A percentile compares a stretch with the other conserved stretches of the same genome.
phyloP scores from a whole-genome alignment of 2,888 invertebrate species.

The Catocala sponsa region DNA sequence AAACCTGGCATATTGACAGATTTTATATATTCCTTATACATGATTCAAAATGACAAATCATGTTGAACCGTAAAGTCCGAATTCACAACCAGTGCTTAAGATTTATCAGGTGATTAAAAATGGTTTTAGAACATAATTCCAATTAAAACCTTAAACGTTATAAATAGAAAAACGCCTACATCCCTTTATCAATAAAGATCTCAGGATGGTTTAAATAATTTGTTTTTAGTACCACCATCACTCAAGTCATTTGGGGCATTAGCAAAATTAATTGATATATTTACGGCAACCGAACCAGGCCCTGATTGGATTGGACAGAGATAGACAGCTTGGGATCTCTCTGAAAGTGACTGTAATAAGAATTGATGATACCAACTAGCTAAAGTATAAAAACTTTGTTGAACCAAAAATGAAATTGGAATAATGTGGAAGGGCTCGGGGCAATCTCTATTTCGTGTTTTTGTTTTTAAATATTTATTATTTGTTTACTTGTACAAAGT shows the following conservation, averaged over 20 bases:
- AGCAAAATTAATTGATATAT: conserved; percentile 53
- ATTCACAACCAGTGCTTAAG: too few relatives aligned
- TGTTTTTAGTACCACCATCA: conserved; percentile 24
- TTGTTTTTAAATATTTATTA: too few relatives aligned
- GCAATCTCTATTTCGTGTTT: too few relatives aligned
- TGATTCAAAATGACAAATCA: too few relatives aligned
- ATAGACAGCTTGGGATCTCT: conserved; percentile 30
- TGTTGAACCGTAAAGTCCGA: too few relatives aligned
- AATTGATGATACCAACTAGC: conserved; percentile 40
- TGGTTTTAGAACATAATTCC: too few relatives aligned
- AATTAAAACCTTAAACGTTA: too few relatives aligned
- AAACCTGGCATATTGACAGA: too few relatives aligned
- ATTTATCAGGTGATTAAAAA: too few relatives aligned
- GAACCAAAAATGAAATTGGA: conserved; percentile 27
- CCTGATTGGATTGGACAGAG: conserved; percentile 42
- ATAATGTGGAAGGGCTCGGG: conserved; percentile 16
- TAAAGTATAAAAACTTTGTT: conserved; percentile 31
- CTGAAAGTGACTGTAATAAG: conserved; percentile 36
- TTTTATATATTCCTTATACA: too few relatives aligned
- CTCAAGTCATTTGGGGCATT: conserved; percentile 39
- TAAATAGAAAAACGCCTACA: background rate
- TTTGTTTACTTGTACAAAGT: too few relatives aligned
- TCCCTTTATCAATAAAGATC: conserved; percentile 7
- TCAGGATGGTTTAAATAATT: conserved; percentile 25
- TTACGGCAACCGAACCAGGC: conserved; percentile 43